These are phyloP conservation scores for Epinephelus awoara DNA, from an alignment of 2,797 vertebrate genomes.

Conservation along the genomic window DNA sequence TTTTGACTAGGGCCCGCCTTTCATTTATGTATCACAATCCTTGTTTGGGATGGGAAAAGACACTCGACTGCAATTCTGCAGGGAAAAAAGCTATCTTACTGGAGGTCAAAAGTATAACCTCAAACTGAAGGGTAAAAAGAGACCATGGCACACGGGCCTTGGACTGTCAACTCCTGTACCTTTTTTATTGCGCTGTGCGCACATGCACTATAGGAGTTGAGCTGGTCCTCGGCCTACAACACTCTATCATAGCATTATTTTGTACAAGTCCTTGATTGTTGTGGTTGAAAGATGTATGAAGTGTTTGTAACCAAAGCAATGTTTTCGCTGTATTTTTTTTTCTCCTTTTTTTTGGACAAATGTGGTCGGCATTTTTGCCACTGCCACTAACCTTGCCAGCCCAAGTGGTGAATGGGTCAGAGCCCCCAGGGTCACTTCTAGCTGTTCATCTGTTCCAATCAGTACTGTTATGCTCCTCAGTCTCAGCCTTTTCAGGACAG, in stretches of 20 bases:
- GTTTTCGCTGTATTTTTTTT: conserved; percentile 50
- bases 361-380: conserved; percentile 54
- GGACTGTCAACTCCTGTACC: conserved; percentile 80
- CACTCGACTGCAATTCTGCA: conserved; percentile 83
- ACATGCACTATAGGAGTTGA: conserved; percentile 88
- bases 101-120: conserved; percentile 76
- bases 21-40: conserved; percentile 10
- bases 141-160: conserved; percentile 79
- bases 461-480: conserved; percentile 62
- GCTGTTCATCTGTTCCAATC: conserved; percentile 57
- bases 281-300: conserved; percentile 73
- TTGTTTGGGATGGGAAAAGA: conserved; percentile 64
- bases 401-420: conserved; percentile 54
- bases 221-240: conserved; percentile 69
- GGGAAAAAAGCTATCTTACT: conserved; percentile 74
- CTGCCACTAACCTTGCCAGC: conserved; percentile 65
- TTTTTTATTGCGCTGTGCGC: conserved; percentile 89
- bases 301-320: conserved; percentile 80
- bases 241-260: conserved; percentile 82
- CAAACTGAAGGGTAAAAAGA: conserved; percentile 75
- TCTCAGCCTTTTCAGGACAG: conserved; percentile 39
- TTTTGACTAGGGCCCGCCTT: conserved; percentile 48
- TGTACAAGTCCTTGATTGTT: conserved; percentile 77
- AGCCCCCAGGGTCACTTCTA: conserved; percentile 37
- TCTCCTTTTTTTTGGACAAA: conserved; percentile 22